Conservation (phyloP, 2,797 vertebrate species). For the Orientallactaga sibirica region DNA sequence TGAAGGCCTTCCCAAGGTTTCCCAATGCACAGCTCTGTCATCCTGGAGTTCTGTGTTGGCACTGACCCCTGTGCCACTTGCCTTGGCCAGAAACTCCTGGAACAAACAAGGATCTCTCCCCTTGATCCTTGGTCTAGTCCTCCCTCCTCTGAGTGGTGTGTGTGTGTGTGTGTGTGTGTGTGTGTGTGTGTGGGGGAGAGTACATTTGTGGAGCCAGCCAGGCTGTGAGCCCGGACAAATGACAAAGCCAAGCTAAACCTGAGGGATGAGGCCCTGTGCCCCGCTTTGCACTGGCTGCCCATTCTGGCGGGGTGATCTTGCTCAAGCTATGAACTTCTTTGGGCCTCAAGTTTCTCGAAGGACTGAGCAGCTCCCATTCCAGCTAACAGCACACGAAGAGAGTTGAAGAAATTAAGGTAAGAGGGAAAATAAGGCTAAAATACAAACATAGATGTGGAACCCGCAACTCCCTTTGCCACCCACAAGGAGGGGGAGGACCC, state of each 20-base stretch:
- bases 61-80: too few species aligned
- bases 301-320: not conserved
- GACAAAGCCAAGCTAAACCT: not conserved
- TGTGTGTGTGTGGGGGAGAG: not conserved
- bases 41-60: not conserved
- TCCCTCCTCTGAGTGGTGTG: not conserved
- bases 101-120: not conserved
- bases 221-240: not conserved
- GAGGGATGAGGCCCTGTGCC: not conserved
- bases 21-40: not conserved
- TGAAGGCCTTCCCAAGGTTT: not conserved
- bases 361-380: not conserved
- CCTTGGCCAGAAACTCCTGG: not conserved
- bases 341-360: not conserved
- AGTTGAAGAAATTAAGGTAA: not conserved
- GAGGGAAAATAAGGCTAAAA: not conserved
- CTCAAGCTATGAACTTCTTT: not conserved
- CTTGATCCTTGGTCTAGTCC: not conserved
- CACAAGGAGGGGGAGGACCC: not conserved
- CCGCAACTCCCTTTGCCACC: not conserved
- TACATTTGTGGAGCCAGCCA: not conserved
- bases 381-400: not conserved
- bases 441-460: not conserved
- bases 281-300: not conserved
- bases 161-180: not conserved